Base-by-base conservation (phyloP, 2,113 vertebrate species). In the Sturnira hondurensis region DNA sequence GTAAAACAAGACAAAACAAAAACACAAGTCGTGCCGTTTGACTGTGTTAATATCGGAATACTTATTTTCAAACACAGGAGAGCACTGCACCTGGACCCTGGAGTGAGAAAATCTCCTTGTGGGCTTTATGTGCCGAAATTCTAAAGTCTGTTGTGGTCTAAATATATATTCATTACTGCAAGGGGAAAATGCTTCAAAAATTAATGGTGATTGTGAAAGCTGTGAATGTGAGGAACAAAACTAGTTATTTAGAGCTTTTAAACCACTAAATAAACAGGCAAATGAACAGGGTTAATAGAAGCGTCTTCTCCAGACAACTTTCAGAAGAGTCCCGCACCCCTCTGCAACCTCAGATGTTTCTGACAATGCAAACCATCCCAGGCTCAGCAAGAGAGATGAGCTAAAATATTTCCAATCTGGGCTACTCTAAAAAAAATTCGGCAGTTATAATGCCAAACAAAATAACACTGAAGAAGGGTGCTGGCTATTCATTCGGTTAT, bases 221-320 rank as follows among this genome's bases (percentile, higher is more conserved):
- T 71, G 83, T 93, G 93, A 82, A 96, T 87, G 89, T 78, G 87
- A 88, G 86, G 68, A 78, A 70, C 68, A 89, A 86, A 96, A 85
- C 50, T 43, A 91, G 70, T 65, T 91, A 92, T 85, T 96, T 61
- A 92, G 61, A 94, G 93, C 47, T 96, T 94, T 67, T 26, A 83
- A 93, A 84, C 71, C 80, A 50, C 45, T 84, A 87, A 89, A 41
- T 80, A 80, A 93, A 76, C 17, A 68, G 77, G 22, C 77, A 93
- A 85, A 85, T 38, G 50, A 86, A 63, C 58, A 43, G 65, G 28
- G 10, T 87, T 89, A 56, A 93, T 36, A 36, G 2, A 43, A 67
- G 22, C n/a, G 7, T 68, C 6, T 74, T 89, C 70, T 15, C 41
- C 28, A 80, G 31, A 41, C 82, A 45, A 61, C 63, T 85, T 89